Evolutionary conservation across 2,888 invertebrate genomes (phyloP), one percentile per base, ranked within the genome.

Genomic region (Phyto melanocephala): DNA sequence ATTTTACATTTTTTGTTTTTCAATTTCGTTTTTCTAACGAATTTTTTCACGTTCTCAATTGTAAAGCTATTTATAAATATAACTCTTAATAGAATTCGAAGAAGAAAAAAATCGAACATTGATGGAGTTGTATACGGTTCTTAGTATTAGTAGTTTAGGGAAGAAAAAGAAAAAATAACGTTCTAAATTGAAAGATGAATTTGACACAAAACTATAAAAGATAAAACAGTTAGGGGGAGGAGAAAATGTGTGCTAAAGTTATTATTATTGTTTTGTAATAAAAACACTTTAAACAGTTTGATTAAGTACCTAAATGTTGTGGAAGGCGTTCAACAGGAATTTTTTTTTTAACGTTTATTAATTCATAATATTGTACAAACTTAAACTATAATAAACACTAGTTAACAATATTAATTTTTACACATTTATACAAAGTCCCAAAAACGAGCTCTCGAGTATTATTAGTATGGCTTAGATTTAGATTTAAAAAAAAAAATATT

Each of bases 11-110:
- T 60, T 35, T 37, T 54, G n/a, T 60, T 52, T 15, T 45, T 33
- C 56, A 17, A 5, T 20, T 17, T 54, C 52, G 37, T 37, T 13
- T 45, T 6, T 47, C 63, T n/a, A n/a, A n/a, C n/a, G n/a, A n/a
- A n/a, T n/a, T n/a, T 15, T 24, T 54, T 28, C 1, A 24, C 33
- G 24, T 13, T 11, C 24, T 28, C 42, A 28, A 72, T 62, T 77
- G 72, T 67, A 68, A 56, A 60, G 76, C 77, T 50, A 74, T 81
- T 81, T 81, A 77, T 77, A 77, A 74, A 77, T 77, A 77, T 77
- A 72, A 28, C 65, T 77, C 72, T 72, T 77, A 68, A 81, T 72
- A 62, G 47, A 72, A 76, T 67, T 35, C 63, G 67, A 62, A 72
- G 33, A 54, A 80, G 45, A 42, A 35, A 24, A 20, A 22, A 52